Evolutionary conservation across 2,113 vertebrate genomes (phyloP), one percentile per base, ranked within the genome.

Genomic region (Centrocercus urophasianus): DNA sequence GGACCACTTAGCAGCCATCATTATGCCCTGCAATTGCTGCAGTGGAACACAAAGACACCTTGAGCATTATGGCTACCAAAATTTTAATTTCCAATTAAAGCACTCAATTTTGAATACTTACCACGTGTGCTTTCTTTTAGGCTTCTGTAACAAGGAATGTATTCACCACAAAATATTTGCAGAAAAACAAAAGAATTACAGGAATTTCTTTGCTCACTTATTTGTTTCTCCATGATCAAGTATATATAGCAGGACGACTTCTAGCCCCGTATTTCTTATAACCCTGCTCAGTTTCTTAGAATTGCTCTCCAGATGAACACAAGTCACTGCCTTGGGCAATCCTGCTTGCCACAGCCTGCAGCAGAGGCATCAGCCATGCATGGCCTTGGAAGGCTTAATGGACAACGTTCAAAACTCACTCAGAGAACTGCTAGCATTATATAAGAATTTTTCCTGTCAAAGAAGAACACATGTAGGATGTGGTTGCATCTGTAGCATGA

Each of bases 401-500:
- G 85, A 22, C 50, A 86, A 60, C 83, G 86, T 73, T 52, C 57
- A 50, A 18, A 54, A 74, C 13, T 5, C 74, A 18, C 0, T 67
- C 48, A 83, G 69, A 67, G 92, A 92, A 65, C 76, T 5, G 0
- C 64, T 86, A 83, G 36, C 0, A 8, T 60, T 89, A 8, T 65
- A 74, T 72, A 80, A 64, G 75, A 77, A 73, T 83, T 65, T 65
- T 88, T 73, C 67, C 69, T 22, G 40, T 93, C 75, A 78, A 36
- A 79, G 70, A 47, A 0, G 56, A 88, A 40, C 82, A 83, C 76
- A 25, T 64, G 57, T 27, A 90, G 88, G 89, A 93, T 90, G 93
- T 77, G 79, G 82, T 40, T 81, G 72, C 88, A 94, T 91, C 85
- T 95, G 94, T 54, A 90, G 91, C 12, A 67, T 88, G 90, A 95